Evolutionary conservation across 2,113 vertebrate genomes (phyloP), one percentile per base, ranked within the genome.

Genomic region (Misgurnus mizolepis): DNA sequence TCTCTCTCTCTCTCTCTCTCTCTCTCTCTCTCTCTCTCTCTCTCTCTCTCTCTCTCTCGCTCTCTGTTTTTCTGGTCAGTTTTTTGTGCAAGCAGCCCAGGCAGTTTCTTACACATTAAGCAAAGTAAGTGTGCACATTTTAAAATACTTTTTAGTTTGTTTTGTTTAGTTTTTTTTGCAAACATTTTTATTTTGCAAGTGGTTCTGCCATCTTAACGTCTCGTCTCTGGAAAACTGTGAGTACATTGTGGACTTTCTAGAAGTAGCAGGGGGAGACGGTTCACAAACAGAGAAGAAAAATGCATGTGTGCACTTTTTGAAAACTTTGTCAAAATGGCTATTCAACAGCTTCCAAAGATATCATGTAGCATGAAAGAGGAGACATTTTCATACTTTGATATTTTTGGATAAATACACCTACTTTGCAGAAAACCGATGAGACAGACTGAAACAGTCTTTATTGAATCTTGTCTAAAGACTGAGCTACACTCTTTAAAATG

Each of bases 221-320:
- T 14, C 58, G 34, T 79, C 34, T 77, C 74, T 60, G 81, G n/a
- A 69, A 81, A n/a, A 83, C 78, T 3, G 91, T 92, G 78, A 92
- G 91, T 91, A 91, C 8, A 3, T 34, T 50, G 60, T 64, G 11
- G 64, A 49, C 15, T 64, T 64, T 76, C 60, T 50, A 64, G 22
- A 76, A 47, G 43, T 5, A 39, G 60, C 18, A 73, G n/a, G 17
- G 50, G 50, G 55, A 73, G 34, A 72, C n/a, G 15, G 8, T 6
- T 73, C 41, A 18, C 55, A 71, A 55, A 3, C 39, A 43, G 55
- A 43, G 40, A 45, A 6, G 34, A 22, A 14, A 22, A 43, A 12
- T 43, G 40, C 55, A 73, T 73, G 10, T 60, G 70, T 60, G 55
- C 17, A 56, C 49, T 5, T 56, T 11, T 9, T 50, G 7, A 43